phyloP scores from a whole-genome alignment of 2,113 vertebrate species.

The Pseudorectes ferrugineus region DNA sequence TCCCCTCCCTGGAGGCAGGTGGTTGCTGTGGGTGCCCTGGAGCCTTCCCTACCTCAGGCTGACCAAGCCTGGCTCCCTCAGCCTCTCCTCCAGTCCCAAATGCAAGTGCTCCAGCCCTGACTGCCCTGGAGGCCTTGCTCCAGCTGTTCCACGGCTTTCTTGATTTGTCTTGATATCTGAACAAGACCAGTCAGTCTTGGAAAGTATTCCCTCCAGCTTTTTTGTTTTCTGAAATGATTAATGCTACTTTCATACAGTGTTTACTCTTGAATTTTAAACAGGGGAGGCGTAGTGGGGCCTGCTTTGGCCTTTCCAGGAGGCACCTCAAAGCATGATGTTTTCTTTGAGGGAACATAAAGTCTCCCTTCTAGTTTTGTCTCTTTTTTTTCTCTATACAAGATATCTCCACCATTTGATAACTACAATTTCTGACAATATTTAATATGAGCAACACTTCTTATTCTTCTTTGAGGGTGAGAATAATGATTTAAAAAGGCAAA shows the following conservation, averaged over 20 bases:
- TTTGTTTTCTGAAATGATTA: not conserved
- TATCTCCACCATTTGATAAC: not conserved
- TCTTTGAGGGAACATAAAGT: not conserved
- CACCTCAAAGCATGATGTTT: not conserved
- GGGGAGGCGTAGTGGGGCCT: not conserved
- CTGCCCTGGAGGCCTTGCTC: not conserved
- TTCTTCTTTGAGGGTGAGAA: not conserved
- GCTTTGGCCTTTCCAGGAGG: not conserved
- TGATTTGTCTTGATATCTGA: slow-evolving; percentile 1
- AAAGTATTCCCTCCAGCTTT: not conserved
- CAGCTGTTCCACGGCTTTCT: not conserved
- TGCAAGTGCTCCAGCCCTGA: not conserved
- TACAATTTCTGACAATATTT: not conserved
- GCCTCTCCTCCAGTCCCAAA: not conserved
- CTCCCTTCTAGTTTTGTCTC: not conserved
- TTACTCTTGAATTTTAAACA: slow-evolving; percentile 10
- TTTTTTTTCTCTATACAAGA: not conserved
- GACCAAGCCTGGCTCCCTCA: not conserved
- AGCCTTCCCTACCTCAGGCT: not conserved
- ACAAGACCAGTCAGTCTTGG: not conserved
- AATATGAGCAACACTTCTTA: not conserved
- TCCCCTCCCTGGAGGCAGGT: accelerated
- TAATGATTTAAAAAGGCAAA: not conserved
- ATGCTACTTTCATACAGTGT: not conserved
- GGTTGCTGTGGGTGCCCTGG: not conserved